These are phyloP conservation scores for Stenoptilia bipunctidactyla DNA, from an alignment of 2,888 invertebrate species.

Conservation along the genomic window DNA sequence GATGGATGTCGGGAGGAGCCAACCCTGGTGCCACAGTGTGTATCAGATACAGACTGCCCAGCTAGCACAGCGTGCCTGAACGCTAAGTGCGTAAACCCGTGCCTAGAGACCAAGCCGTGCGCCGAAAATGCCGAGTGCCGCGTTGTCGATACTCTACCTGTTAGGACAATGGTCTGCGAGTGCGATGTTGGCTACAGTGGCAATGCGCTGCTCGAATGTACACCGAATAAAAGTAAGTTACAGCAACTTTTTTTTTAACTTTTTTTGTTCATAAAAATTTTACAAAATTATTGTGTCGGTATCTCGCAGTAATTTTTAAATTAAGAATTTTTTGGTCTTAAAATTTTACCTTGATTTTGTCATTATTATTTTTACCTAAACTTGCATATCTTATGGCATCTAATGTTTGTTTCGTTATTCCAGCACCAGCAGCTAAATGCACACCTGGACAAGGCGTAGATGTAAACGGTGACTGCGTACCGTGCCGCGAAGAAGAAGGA, in stretches of 20 bases:
- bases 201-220: slow-evolving; percentile 86
- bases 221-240: slow-evolving; percentile 77
- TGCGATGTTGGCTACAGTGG: slow-evolving; percentile 89
- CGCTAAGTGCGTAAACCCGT: slow-evolving; percentile 87
- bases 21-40: slow-evolving; percentile 75
- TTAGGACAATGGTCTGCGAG: slow-evolving; percentile 90
- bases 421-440: slow-evolving; percentile 75
- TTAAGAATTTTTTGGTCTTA: no score
- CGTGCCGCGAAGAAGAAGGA: slow-evolving; percentile 79
- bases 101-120: slow-evolving; percentile 82
- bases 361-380: no score
- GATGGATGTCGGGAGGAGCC: slow-evolving; percentile 68
- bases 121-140: slow-evolving; percentile 84
- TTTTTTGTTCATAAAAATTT: no score
- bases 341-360: no score
- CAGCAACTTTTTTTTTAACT: no score
- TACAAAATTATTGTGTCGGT: no score
- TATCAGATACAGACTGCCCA: slow-evolving; percentile 85
- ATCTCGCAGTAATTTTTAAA: no score
- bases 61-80: slow-evolving; percentile 86
- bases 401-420: no score
- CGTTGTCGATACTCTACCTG: slow-evolving; percentile 84
- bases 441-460: slow-evolving; percentile 83
- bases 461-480: slow-evolving; percentile 81
- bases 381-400: no score